Evolutionary conservation across 1,140 invertebrate species (phyloP).

Genomic region (Drosophila willistoni): DNA sequence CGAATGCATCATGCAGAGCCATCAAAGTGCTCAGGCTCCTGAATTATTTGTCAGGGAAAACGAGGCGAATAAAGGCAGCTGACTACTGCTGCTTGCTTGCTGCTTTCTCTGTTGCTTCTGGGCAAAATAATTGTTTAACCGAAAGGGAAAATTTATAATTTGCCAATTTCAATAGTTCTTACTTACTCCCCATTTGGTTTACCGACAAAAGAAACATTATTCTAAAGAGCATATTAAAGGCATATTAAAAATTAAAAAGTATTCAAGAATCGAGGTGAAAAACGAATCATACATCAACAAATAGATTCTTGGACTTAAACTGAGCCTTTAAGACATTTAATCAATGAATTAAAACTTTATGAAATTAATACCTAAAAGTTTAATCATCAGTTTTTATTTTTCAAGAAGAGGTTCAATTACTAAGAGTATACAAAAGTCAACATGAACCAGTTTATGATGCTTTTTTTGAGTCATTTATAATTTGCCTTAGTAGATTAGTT

Average conservation of each 20-base stretch:
- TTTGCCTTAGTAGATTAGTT: constrained; percentile 3
- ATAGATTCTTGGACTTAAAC: too few species aligned
- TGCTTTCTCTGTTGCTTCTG: constrained; percentile 1
- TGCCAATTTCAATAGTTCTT: constrained; percentile 1
- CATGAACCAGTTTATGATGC: not conserved
- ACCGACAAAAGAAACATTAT: not conserved
- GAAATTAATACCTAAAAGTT: too few species aligned
- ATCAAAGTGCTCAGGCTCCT: constrained; percentile 30
- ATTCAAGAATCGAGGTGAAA: too few species aligned
- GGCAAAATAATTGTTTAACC: constrained; percentile 19
- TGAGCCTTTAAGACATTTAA: too few species aligned
- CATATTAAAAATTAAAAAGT: too few species aligned
- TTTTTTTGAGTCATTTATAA: constrained; percentile 1
- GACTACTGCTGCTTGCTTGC: not conserved
- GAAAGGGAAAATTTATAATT: constrained; percentile 4
- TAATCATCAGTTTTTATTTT: too few species aligned
- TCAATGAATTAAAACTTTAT: too few species aligned
- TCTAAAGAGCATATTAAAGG: not conserved
- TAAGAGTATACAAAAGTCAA: not conserved
- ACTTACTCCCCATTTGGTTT: not conserved
- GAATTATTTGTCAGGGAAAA: constrained; percentile 27
- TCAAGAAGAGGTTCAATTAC: not conserved
- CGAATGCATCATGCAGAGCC: constrained; percentile 39
- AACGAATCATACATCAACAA: too few species aligned
- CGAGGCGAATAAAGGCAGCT: constrained; percentile 16